phyloP scores from a whole-genome alignment of 2,888 invertebrate species.

The Pyrrhia umbra region DNA sequence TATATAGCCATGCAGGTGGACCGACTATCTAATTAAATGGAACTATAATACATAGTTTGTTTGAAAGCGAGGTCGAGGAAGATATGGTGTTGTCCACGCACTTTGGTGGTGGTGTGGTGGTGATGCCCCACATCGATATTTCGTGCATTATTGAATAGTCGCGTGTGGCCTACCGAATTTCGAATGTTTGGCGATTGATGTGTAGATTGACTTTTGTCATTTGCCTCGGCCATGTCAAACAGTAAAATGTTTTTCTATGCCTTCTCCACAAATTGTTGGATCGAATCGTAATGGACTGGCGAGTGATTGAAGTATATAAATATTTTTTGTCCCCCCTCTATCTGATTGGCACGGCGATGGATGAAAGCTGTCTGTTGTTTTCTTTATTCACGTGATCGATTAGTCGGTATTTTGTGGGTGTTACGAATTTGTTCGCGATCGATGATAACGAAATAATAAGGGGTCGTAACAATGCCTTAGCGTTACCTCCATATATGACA shows the following conservation, averaged over 20 bases:
- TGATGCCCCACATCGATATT: slow-evolving; percentile 89
- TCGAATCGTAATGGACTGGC: slow-evolving; percentile 84
- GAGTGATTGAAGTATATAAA: slow-evolving; percentile 81
- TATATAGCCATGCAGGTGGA: slow-evolving; percentile 6
- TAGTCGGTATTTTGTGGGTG: slow-evolving; percentile 45
- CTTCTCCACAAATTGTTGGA: slow-evolving; percentile 85
- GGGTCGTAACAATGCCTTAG: slow-evolving; percentile 38
- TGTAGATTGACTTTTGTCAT: slow-evolving; percentile 91
- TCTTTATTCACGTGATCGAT: slow-evolving; percentile 73
- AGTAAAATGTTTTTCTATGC: slow-evolving; percentile 88
- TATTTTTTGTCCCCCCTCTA: slow-evolving; percentile 73
- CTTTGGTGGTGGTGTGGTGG: slow-evolving; percentile 66
- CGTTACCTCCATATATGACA: slow-evolving; percentile 22
- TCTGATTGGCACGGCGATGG: slow-evolving; percentile 87
- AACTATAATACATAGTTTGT: slow-evolving; percentile 61
- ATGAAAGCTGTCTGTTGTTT: slow-evolving; percentile 81
- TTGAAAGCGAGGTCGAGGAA: slow-evolving; percentile 69
- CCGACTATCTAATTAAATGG: slow-evolving; percentile 28
- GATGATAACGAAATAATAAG: slow-evolving; percentile 59
- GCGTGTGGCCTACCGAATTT: slow-evolving; percentile 89
- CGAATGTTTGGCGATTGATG: slow-evolving; percentile 90
- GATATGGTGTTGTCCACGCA: slow-evolving; percentile 77
- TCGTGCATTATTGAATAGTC: slow-evolving; percentile 89
- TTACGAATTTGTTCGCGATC: slow-evolving; percentile 63
- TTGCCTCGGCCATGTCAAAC: slow-evolving; percentile 88